Conservation (phyloP, 2,888 invertebrate genomes). For the Agrochola macilenta region DNA sequence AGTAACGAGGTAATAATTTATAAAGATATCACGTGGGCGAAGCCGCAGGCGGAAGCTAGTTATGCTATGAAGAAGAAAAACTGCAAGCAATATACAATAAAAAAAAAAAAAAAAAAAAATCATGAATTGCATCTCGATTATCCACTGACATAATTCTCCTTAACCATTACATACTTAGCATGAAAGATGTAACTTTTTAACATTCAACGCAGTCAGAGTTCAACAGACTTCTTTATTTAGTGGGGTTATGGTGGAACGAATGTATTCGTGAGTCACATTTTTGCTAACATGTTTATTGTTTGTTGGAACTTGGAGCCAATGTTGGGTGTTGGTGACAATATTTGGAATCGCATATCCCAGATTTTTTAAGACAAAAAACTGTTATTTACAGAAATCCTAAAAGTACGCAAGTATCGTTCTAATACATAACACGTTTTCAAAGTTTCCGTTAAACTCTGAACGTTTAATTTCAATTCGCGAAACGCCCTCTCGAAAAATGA, state of each 20-base stretch:
- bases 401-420: no score
- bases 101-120: no score
- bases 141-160: slow-evolving; percentile 26
- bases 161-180: slow-evolving; percentile 28
- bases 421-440: background rate
- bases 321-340: slow-evolving; percentile 20
- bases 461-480: no score
- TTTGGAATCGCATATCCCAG: background rate
- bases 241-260: slow-evolving; percentile 21
- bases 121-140: slow-evolving; percentile 17
- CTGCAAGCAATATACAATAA: slow-evolving; percentile 3
- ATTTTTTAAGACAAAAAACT: background rate
- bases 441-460: background rate
- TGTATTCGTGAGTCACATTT: slow-evolving; percentile 48
- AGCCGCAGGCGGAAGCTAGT: no score
- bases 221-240: slow-evolving; percentile 20
- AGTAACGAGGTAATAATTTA: no score
- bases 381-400: no score
- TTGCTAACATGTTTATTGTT: slow-evolving; percentile 41
- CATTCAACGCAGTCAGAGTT: slow-evolving; percentile 12
- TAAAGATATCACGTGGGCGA: no score
- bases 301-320: slow-evolving; percentile 33
- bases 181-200: slow-evolving; percentile 19
- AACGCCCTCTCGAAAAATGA: background rate
- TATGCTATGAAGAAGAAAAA: background rate